Evolutionary conservation across 2,797 vertebrate genomes (phyloP).

Genomic region (Alauda arvensis): DNA sequence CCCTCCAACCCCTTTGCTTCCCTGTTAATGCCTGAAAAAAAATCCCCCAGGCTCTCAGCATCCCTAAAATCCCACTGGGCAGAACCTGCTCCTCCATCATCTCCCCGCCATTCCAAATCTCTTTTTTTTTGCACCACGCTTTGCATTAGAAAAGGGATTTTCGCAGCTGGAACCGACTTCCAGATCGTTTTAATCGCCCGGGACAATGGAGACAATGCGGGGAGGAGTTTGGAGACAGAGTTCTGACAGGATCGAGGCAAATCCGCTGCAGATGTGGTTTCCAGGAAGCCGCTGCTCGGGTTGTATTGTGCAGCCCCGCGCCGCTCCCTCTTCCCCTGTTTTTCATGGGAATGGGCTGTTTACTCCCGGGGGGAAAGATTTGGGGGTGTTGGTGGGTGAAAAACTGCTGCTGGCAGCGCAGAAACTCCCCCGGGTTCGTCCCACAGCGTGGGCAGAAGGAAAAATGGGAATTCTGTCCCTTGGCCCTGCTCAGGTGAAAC

Average conservation of each 20-base stretch:
- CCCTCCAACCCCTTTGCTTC: neutral
- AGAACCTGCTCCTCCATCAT: no score
- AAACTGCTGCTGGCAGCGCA: fast-evolving
- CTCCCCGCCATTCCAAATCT: no score
- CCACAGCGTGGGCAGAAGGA: fast-evolving
- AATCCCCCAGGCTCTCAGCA: neutral
- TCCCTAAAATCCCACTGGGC: neutral
- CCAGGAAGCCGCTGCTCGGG: slow-evolving; percentile 3
- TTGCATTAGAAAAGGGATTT: slow-evolving; percentile 13
- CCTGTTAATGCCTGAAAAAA: neutral
- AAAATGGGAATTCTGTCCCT: neutral
- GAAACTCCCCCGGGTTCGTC: neutral
- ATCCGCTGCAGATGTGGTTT: slow-evolving; percentile 52
- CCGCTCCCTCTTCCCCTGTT: slow-evolving; percentile 8
- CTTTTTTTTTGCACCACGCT: neutral
- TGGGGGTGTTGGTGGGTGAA: neutral
- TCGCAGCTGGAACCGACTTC: slow-evolving; percentile 3
- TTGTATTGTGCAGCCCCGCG: neutral
- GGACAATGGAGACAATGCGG: slow-evolving; percentile 47
- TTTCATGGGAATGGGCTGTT: neutral
- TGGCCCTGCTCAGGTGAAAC: fast-evolving
- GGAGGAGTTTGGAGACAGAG: slow-evolving; percentile 48
- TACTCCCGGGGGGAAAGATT: neutral
- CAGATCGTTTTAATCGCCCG: slow-evolving; percentile 16
- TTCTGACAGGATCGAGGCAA: slow-evolving; percentile 29